Evolutionary conservation across 2,797 vertebrate genomes (phyloP).

Genomic region (Heteromormyrus szaboi): DNA sequence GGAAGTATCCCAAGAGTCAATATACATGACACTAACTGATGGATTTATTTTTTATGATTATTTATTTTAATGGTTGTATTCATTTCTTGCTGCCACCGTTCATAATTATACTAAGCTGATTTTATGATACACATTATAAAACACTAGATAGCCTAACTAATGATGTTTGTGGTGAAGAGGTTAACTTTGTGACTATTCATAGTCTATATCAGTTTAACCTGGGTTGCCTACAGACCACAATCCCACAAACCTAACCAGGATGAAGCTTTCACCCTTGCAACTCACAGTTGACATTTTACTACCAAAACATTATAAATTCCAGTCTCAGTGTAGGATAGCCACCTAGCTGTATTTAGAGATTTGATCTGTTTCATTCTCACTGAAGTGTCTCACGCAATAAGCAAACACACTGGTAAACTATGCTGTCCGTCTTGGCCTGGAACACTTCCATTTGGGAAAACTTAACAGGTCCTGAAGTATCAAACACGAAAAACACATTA

Average conservation of each 20-base stretch:
- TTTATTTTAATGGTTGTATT: neutral
- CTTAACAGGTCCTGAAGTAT: neutral
- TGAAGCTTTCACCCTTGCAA: neutral
- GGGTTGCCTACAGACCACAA: neutral
- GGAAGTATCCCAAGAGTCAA: too few relatives aligned
- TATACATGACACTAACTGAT: neutral
- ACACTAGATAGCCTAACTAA: neutral
- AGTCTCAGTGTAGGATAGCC: too few relatives aligned
- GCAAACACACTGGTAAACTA: neutral
- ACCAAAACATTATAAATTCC: too few relatives aligned
- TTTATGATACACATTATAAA: neutral
- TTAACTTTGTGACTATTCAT: neutral
- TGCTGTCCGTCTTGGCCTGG: neutral
- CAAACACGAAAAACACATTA: neutral
- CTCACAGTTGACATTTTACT: too few relatives aligned
- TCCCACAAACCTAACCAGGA: neutral
- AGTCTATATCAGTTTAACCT: neutral
- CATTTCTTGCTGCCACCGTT: neutral
- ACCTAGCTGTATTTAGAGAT: too few relatives aligned
- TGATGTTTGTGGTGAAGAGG: too few relatives aligned
- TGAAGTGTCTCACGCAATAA: too few relatives aligned
- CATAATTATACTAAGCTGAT: neutral
- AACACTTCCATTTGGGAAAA: neutral
- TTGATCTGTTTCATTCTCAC: too few relatives aligned
- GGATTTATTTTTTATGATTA: neutral